phyloP scores from a whole-genome alignment of 2,888 invertebrate genomes.

The Syrphus vitripennis region DNA sequence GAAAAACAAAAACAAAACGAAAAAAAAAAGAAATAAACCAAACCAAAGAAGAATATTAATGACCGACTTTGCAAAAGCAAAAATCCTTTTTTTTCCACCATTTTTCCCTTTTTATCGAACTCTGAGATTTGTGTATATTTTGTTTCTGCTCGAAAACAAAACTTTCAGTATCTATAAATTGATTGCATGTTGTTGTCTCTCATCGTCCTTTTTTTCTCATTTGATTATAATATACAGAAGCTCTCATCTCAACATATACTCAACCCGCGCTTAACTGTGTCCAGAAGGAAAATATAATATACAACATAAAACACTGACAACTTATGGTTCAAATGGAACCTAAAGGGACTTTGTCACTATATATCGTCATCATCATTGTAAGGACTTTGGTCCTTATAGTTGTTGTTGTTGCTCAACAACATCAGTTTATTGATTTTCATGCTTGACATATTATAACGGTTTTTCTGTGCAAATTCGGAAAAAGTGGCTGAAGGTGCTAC shows the following conservation, averaged over 20 bases:
- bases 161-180: conserved; percentile 54
- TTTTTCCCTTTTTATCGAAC: neutral
- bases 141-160: conserved; percentile 6
- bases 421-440: conserved; percentile 68
- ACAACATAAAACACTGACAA: conserved; percentile 15
- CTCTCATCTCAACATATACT: neutral
- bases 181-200: conserved; percentile 41
- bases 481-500: neutral
- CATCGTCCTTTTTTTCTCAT: conserved; percentile 34
- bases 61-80: conserved; percentile 5
- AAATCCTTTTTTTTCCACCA: neutral
- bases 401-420: conserved; percentile 41
- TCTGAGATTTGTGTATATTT: neutral
- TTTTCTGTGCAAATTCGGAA: conserved; percentile 26
- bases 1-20: neutral
- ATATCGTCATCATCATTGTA: conserved; percentile 33
- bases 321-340: conserved; percentile 37
- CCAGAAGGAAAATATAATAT: conserved; percentile 9
- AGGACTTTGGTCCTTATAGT: conserved; percentile 27
- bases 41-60: neutral
- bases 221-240: conserved; percentile 43
- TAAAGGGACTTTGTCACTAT: conserved; percentile 42
- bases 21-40: neutral
- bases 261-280: neutral
- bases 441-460: conserved; percentile 51